Percentiles rank a stretch among this genome's conserved stretches.
These are phyloP conservation scores for Corvus hawaiiensis DNA, from an alignment of 2,113 vertebrate genomes.

Conservation along the genomic window DNA sequence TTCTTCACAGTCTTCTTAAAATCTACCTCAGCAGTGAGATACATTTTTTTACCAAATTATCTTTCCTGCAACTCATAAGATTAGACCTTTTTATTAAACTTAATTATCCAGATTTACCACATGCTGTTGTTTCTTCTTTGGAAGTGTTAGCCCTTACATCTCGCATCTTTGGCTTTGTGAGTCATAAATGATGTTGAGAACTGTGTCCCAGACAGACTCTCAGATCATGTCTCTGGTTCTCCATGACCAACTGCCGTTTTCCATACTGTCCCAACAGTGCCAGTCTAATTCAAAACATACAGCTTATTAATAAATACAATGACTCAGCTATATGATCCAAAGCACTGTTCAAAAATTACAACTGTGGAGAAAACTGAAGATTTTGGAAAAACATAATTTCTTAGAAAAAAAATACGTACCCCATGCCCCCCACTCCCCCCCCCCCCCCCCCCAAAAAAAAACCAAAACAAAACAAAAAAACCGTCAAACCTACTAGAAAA, in stretches of 20 bases:
- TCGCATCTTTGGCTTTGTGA: not conserved
- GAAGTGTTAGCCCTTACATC: not conserved
- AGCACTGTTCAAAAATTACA: not conserved
- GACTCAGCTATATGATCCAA: not conserved
- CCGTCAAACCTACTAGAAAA: not conserved
- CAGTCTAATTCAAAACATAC: not conserved
- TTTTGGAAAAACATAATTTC: not conserved
- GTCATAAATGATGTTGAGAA: not conserved
- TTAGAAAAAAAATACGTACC: not conserved
- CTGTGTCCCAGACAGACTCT: not conserved
- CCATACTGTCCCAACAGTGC: not conserved
- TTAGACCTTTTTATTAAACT: not conserved
- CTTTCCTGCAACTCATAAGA: not conserved
- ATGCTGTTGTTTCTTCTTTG: not conserved
- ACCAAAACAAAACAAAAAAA: not conserved
- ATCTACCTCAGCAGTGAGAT: not conserved
- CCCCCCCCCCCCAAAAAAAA: too few relatives aligned
- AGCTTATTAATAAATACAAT: not conserved
- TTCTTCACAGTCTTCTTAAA: not conserved
- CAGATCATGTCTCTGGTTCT: not conserved
- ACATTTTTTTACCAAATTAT: not conserved
- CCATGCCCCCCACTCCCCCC: too few relatives aligned
- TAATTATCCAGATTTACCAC: not conserved
- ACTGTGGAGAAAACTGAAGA: not conserved
- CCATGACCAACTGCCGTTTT: accelerated